A percentile compares a stretch with the other conserved stretches of the same genome.
These are phyloP conservation scores for Drosophila sordidula DNA, from an alignment of 2,888 invertebrate genomes.

Conservation along the genomic window DNA sequence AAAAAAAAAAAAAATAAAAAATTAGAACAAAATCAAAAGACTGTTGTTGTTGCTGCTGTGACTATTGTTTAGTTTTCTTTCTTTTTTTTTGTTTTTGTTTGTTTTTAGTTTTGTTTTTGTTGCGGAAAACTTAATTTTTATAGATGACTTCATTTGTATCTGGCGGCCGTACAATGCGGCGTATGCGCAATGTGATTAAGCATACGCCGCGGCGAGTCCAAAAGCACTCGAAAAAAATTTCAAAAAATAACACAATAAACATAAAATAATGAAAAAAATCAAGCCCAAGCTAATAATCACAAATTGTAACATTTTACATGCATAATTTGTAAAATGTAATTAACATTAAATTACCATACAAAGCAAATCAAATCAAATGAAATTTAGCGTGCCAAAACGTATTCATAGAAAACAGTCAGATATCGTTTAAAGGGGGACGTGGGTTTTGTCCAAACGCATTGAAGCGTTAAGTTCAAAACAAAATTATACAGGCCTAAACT, in stretches of 20 bases:
- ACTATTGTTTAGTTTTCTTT: constrained; percentile 35
- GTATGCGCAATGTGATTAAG: constrained; percentile 54
- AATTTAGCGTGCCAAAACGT: constrained; percentile 9
- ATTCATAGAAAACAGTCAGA: not conserved
- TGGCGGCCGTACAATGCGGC: constrained; percentile 42
- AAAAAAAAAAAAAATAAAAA: constrained; percentile 13
- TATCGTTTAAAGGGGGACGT: not conserved
- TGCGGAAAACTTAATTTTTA: constrained; percentile 60
- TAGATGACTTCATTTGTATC: constrained; percentile 62
- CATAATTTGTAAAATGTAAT: constrained; percentile 5
- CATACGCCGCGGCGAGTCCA: constrained; percentile 20
- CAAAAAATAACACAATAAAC: not conserved
- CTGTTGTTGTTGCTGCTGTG: constrained; percentile 33
- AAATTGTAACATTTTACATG: constrained; percentile 2
- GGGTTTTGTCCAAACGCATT: constrained; percentile 31
- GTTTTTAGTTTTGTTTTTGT: constrained; percentile 14
- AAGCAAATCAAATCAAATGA: constrained; percentile 13
- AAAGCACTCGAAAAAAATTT: constrained; percentile 19
- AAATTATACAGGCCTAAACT: constrained; percentile 16
- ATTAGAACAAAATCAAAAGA: constrained; percentile 44
- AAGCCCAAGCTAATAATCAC: not conserved
- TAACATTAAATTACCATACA: not conserved
- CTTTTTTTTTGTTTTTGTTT: constrained; percentile 23
- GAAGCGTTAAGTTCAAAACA: constrained; percentile 39
- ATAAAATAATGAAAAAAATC: constrained; percentile 1